These are phyloP conservation scores for Catajapyx aquilonaris DNA, from an alignment of 1,140 invertebrate genomes.

Conservation along the genomic window DNA sequence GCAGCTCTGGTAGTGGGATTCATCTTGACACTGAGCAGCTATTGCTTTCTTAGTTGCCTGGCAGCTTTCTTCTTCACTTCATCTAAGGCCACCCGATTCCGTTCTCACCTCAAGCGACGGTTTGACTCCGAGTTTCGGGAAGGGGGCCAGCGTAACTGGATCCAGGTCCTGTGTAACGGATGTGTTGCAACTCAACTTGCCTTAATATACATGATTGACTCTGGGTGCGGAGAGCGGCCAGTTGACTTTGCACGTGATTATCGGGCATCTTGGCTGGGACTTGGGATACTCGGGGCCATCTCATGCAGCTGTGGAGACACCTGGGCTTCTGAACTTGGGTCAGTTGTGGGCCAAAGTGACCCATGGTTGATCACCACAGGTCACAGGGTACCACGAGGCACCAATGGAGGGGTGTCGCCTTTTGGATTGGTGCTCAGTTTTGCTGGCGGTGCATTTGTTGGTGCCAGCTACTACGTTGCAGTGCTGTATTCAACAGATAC, in stretches of 20 bases:
- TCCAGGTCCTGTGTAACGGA: conserved; percentile 76
- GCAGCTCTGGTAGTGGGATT: conserved; percentile 52
- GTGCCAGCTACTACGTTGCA: conserved; percentile 46
- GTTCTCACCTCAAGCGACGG: conserved; percentile 40
- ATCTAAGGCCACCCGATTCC: conserved; percentile 63
- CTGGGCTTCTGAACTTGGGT: conserved; percentile 74
- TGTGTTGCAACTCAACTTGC: conserved; percentile 61
- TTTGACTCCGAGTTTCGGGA: conserved; percentile 63
- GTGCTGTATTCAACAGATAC: conserved; percentile 39
- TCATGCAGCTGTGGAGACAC: conserved; percentile 80
- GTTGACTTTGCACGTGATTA: conserved; percentile 60
- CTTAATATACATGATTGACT: conserved; percentile 58
- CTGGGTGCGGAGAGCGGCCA: conserved; percentile 49
- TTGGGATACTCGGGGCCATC: conserved; percentile 60
- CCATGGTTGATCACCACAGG: conserved; percentile 57
- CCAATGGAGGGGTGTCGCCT: conserved; percentile 59
- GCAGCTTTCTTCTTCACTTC: conserved; percentile 59
- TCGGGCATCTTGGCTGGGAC: conserved; percentile 53
- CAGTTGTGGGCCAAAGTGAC: conserved; percentile 40
- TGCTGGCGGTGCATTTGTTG: conserved; percentile 49
- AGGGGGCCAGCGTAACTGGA: conserved; percentile 71
- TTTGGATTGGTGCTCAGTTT: conserved; percentile 47
- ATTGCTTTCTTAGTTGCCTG: conserved; percentile 48
- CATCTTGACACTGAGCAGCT: conserved; percentile 53
- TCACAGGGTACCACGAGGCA: conserved; percentile 55